Base-by-base conservation (phyloP, 2,113 vertebrate genomes). In the Pycnonotus jocosus region DNA sequence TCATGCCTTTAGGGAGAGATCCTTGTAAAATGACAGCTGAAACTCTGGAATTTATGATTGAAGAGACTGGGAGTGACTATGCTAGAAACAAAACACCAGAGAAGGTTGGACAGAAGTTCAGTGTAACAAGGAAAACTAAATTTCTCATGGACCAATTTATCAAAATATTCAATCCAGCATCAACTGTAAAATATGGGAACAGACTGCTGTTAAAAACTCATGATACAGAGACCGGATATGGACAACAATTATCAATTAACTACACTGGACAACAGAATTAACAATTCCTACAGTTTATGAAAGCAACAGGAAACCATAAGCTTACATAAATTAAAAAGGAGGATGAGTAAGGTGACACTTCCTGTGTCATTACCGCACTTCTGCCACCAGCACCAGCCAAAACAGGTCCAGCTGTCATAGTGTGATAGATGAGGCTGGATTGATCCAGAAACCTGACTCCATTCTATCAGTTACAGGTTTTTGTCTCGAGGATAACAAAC, bases 201-300 rank as follows among this genome's bases (percentile, higher is more conserved):
- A 42, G 12, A 10, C 2, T 33, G 12, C 6, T n/a, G 7, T 37
- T 4, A 66, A 86, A 71, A 85, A 37, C 15, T 56, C 62, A n/a
- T 0, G 2, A 61, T 18, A 69, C 0, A 48, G 60, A 69, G 10
- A 62, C 13, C 24, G 30, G 12, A 66, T 25, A 74, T 1, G 11
- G 15, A 51, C 33, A 78, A 35, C 2, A 53, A 31, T 7, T 77
- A 86, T 38, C 45, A 45, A 12, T 45, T 60, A 71, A 37, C 47
- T 44, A 21, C 20, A 37, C 0, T 10, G 12, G 15, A 38, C 9
- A 13, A 15, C 5, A 4, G 11, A 83, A 85, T 53, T 53, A 37
- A 25, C 38, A 35, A 9, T 35, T 16, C 12, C n/a, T 42, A 5
- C 7, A 82, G 66, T 51, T 35, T 66, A 16, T 42, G 28, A 17